Base-by-base conservation (phyloP, 2,888 invertebrate genomes). In the Lasioglossum morio region DNA sequence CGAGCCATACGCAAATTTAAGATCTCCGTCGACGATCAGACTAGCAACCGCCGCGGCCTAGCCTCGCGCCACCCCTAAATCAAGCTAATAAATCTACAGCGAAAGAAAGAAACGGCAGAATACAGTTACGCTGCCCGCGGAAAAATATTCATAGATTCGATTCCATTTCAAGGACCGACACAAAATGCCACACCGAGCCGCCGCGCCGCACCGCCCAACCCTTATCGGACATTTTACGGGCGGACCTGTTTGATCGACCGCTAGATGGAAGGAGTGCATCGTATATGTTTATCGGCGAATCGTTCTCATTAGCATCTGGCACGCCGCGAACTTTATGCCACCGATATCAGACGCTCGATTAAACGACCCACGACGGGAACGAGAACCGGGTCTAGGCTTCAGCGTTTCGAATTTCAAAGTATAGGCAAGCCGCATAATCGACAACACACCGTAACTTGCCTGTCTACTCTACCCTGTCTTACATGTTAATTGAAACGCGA, bases 1-100 rank as follows among this genome's bases (percentile, higher is more conserved):
- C 87, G 88, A 88, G 81, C 83, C 77, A 57, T 85, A 87, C 87
- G 85, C 88, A 88, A 88, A 88, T 88, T 87, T 88, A 83, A 87
- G 87, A 83, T 70, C 77, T 63, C 57, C 63, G 60, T 72, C 53
- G 73, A 60, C 85, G 82, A 85, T 85, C 82, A 73, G 72, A 75
- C 69, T 72, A 5, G 63, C 69, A 77, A 79, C 81, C 83, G 60
- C 53, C 81, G 81, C 19, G 66, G 53, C 37, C 63, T 66, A 74
- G 48, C 72, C 79, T 82, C 69, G 46, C n/a, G 75, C 78, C 70
- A 73, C 27, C 37, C 30, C 73, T 73, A 57, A 86, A 86, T 84
- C 81, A 79, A 40, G 19, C 86, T 84, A 82, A 86, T 84, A 87
- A 87, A 87, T 87, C 82, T 73, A 76, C 53, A 16, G 63, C 77